These are phyloP conservation scores for Drosophila guanche DNA, from an alignment of 1,140 invertebrate genomes.

Conservation along the genomic window DNA sequence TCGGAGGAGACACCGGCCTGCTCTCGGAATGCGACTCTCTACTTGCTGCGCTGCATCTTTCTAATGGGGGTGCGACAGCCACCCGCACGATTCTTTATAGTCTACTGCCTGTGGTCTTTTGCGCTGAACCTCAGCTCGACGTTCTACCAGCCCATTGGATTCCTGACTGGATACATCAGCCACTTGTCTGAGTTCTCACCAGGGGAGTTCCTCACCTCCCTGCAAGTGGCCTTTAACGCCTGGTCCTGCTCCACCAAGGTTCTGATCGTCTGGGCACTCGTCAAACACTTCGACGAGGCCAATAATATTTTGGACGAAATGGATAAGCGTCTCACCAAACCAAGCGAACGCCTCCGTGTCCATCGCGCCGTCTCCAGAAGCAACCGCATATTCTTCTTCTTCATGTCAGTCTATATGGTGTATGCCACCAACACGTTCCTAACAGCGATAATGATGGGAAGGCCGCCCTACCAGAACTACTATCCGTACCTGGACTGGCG, in stretches of 20 bases:
- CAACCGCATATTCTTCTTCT: constrained; percentile 66
- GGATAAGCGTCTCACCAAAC: constrained; percentile 35
- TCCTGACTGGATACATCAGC: constrained; percentile 49
- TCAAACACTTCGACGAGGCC: constrained; percentile 54
- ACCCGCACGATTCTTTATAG: constrained; percentile 36
- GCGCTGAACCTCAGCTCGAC: constrained; percentile 56
- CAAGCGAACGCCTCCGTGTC: constrained; percentile 38
- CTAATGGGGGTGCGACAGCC: constrained; percentile 38
- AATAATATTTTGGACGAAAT: constrained; percentile 53
- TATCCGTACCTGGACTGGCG: constrained; percentile 66
- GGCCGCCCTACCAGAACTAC: constrained; percentile 63
- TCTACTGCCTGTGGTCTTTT: constrained; percentile 59
- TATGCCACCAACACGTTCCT: constrained; percentile 64
- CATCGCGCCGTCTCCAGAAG: constrained; percentile 44
- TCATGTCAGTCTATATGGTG: constrained; percentile 55
- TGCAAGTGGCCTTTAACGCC: constrained; percentile 69
- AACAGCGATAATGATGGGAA: constrained; percentile 40
- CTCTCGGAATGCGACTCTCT: constrained; percentile 51
- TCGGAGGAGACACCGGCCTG: constrained; percentile 13
- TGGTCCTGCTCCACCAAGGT: constrained; percentile 69
- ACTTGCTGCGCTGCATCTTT: too few relatives aligned
- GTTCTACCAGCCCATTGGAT: constrained; percentile 66
- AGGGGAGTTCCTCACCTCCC: constrained; percentile 64
- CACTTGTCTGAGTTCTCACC: constrained; percentile 63
- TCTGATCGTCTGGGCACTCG: constrained; percentile 60